phyloP scores from a whole-genome alignment of 2,797 vertebrate species.

The Pseudochirops corinnae region DNA sequence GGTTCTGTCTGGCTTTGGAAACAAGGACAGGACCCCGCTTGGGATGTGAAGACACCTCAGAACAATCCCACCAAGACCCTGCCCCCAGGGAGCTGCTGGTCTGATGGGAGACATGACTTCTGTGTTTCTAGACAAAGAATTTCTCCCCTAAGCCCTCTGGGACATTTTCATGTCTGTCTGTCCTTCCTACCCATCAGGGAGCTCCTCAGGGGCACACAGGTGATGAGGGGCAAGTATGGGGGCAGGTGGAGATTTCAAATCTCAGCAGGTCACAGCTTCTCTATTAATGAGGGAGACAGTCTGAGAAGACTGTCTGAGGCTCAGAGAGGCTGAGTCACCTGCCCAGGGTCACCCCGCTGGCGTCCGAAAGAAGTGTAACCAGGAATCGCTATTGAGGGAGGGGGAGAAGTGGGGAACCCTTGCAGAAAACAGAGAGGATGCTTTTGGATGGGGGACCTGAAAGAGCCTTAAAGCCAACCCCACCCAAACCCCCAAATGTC shows the following conservation, averaged over 20 bases:
- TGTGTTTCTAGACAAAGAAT: too few relatives aligned
- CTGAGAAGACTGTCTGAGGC: too few relatives aligned
- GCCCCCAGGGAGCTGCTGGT: not conserved
- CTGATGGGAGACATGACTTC: too few relatives aligned
- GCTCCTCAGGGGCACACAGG: not conserved
- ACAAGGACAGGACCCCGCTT: rapidly evolving
- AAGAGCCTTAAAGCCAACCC: not conserved
- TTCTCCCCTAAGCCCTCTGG: not conserved
- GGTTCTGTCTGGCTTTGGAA: not conserved
- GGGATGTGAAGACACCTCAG: not conserved
- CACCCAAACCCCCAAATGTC: not conserved
- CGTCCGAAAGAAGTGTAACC: not conserved
- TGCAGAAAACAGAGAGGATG: too few relatives aligned
- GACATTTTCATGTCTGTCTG: not conserved
- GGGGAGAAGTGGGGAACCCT: too few relatives aligned
- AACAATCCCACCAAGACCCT: not conserved
- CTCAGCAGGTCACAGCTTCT: too few relatives aligned
- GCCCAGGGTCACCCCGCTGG: too few relatives aligned
- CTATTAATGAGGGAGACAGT: too few relatives aligned
- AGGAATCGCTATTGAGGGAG: not conserved
- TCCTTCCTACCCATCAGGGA: not conserved
- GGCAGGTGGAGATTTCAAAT: too few relatives aligned
- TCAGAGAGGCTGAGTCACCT: too few relatives aligned
- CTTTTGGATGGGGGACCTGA: too few relatives aligned
- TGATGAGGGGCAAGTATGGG: too few relatives aligned